Base-by-base conservation (phyloP, 2,113 vertebrate genomes). In the Vulpes lagopus region DNA sequence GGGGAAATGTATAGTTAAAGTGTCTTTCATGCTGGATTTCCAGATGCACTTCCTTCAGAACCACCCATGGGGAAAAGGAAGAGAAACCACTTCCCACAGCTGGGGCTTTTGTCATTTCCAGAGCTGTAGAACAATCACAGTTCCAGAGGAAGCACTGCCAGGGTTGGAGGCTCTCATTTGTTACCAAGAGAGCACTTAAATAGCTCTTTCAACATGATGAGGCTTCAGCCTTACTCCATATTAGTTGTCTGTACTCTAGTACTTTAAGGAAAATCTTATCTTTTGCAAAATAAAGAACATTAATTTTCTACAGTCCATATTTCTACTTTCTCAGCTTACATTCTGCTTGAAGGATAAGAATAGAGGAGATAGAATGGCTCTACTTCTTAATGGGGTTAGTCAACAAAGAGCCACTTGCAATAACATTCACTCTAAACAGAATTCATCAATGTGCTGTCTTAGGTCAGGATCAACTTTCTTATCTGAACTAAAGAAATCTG, bases 121-220 rank as follows among this genome's bases (percentile, higher is more conserved):
- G 12, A 53, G 60, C 27, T 16, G 6, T 25, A 53, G 67, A 51
- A 11, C 2, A 16, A 20, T n/a, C 79, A 5, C 1, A 19, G 32
- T 11, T 53, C 51, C 69, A 20, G 67, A 23, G 17, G 65, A 82
- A 43, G n/a, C 7, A 0, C 35, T 11, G 25, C 15, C 49, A 3
- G 59, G 5, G 51, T 15, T 4, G 23, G 10, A 4, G 14, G 5
- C 43, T 16, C 59, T 76, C 25, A 30, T 76, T 19, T 16, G 32
- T 62, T 20, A 3, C 49, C 30, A 7, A 25, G 32, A 11, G n/a
- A 49, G 9, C 27, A 19, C 30, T 19, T 3, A 1, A 30, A 32
- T 3, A 23, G 38, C 8, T 15, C 55, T 2, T 22, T 30, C n/a
- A 4, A 8, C 11, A 2, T 1, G 22, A 4, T 25, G 5, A 22